Evolutionary conservation across 1,140 invertebrate genomes (phyloP).

Genomic region (Drosophila nannoptera): DNA sequence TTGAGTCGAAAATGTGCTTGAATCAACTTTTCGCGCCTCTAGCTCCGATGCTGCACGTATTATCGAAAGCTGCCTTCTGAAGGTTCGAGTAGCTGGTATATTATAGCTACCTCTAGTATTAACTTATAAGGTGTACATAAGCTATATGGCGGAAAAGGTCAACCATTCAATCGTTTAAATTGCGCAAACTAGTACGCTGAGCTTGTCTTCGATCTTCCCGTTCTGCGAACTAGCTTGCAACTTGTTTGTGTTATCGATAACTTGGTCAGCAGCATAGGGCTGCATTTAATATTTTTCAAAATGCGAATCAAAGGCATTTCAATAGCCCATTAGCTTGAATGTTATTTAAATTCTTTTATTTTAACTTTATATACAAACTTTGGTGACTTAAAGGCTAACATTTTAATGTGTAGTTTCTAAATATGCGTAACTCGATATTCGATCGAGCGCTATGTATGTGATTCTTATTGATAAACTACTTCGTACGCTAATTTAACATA

Average conservation of each 20-base stretch:
- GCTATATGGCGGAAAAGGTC: too few relatives aligned
- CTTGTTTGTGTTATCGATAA: not conserved
- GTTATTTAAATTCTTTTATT: slow-evolving; percentile 64
- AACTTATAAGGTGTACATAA: too few relatives aligned
- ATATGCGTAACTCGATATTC: not conserved
- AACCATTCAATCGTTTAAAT: too few relatives aligned
- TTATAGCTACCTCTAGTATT: too few relatives aligned
- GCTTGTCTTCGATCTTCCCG: not conserved
- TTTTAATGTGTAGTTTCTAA: slow-evolving; percentile 28
- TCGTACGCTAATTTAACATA: slow-evolving; percentile 34
- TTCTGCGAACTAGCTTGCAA: not conserved
- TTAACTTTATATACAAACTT: slow-evolving; percentile 68
- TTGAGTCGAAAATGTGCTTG: too few relatives aligned
- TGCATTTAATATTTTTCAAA: not conserved
- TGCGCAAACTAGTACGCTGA: not conserved
- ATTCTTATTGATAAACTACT: slow-evolving; percentile 5
- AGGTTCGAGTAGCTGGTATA: too few relatives aligned
- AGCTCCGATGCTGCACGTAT: too few relatives aligned
- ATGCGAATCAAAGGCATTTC: not conserved
- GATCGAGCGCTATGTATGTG: slow-evolving; percentile 5
- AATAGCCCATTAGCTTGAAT: not conserved
- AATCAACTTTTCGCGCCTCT: too few relatives aligned
- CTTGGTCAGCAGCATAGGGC: not conserved
- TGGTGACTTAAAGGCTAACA: slow-evolving; percentile 64
- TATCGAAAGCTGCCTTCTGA: too few relatives aligned